These are phyloP conservation scores for Oedothorax gibbosus DNA, from an alignment of 1,140 invertebrate species.

Conservation along the genomic window DNA sequence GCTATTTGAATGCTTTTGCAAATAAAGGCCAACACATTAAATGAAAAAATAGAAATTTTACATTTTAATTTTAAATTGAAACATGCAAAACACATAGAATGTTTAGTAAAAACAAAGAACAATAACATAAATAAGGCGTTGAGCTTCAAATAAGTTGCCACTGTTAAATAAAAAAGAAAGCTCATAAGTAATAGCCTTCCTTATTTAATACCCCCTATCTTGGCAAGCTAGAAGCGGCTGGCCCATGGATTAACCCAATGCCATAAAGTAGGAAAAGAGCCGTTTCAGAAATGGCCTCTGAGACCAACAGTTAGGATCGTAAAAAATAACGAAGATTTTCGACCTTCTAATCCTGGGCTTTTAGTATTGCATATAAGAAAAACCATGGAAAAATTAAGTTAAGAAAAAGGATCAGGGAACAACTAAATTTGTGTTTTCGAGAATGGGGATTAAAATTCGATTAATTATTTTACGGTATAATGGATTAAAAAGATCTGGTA, in stretches of 20 bases:
- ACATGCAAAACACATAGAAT: no score
- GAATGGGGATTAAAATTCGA: no score
- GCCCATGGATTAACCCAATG: slow-evolving; percentile 50
- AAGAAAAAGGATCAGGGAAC: no score
- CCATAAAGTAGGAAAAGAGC: slow-evolving; percentile 54
- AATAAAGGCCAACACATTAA: no score
- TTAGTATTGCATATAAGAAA: slow-evolving; percentile 10
- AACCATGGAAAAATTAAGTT: neutral
- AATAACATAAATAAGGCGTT: neutral
- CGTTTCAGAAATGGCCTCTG: slow-evolving; percentile 37
- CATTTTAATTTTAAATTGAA: no score
- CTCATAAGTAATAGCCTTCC: slow-evolving; percentile 40
- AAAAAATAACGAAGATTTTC: slow-evolving; percentile 55
- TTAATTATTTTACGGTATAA: no score
- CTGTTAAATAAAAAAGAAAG: slow-evolving; percentile 37
- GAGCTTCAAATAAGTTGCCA: slow-evolving; percentile 39
- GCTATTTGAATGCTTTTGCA: no score
- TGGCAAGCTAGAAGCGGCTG: neutral
- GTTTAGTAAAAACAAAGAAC: no score
- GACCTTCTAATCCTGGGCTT: slow-evolving; percentile 13
- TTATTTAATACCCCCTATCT: slow-evolving; percentile 12
- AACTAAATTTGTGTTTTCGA: no score
- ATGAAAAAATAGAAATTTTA: no score
- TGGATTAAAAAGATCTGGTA: no score
- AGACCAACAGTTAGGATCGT: slow-evolving; percentile 58